Conservation (phyloP, 2,797 vertebrate species). For the Sebastes jordani region DNA sequence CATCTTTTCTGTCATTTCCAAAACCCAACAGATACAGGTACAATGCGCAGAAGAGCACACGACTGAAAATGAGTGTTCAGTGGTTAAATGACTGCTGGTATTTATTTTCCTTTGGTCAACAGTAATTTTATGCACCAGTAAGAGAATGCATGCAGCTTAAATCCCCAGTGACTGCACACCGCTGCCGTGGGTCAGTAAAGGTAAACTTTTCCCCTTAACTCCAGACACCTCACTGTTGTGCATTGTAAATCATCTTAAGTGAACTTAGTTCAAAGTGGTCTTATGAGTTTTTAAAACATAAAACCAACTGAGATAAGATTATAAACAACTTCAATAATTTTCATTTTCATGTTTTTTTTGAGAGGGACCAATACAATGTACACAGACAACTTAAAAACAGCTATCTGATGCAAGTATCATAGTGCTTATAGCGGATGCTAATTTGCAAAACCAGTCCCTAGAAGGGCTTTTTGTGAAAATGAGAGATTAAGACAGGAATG, state of each 20-base stretch:
- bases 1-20: background rate
- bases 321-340: too few species aligned
- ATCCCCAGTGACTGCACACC: background rate
- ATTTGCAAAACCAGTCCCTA: fast-evolving
- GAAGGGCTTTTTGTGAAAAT: too few species aligned
- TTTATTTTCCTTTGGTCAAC: constrained; percentile 3
- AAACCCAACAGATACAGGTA: background rate
- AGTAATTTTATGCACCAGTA: constrained; percentile 17
- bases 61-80: background rate
- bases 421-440: too few species aligned
- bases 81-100: background rate
- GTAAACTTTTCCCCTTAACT: constrained; percentile 15
- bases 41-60: background rate
- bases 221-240: background rate
- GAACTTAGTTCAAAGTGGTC: background rate
- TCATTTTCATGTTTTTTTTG: too few species aligned
- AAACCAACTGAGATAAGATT: background rate
- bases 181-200: constrained; percentile 13
- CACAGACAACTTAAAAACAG: too few species aligned
- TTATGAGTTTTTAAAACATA: background rate
- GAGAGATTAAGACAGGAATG: too few species aligned
- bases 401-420: too few species aligned
- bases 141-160: constrained; percentile 1
- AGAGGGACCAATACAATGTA: too few species aligned
- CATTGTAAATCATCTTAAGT: background rate